phyloP scores from a whole-genome alignment of 2,888 invertebrate genomes.

The Mesorhabditis spiculigera region DNA sequence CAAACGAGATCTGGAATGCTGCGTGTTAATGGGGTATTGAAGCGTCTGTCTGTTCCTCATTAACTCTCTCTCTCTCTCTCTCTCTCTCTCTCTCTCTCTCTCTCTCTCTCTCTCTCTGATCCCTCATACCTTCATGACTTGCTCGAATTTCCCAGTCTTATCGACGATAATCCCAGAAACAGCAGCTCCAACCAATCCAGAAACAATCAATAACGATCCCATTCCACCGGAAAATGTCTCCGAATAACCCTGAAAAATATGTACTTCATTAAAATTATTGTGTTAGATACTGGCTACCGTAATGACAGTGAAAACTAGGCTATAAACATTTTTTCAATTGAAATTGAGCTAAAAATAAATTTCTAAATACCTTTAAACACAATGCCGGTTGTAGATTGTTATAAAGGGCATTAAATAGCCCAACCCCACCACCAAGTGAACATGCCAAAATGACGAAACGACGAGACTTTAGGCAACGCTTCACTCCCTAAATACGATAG shows the following conservation, averaged over 20 bases:
- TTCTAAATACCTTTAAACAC: constrained; percentile 60
- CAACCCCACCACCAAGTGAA: constrained; percentile 59
- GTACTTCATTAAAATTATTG: no score
- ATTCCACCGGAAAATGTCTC: constrained; percentile 61
- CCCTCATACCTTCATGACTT: constrained; percentile 31
- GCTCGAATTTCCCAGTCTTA: constrained; percentile 61
- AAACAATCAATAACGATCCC: constrained; percentile 61
- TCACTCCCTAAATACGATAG: constrained; percentile 22
- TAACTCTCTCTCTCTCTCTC: no score
- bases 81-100: not conserved
- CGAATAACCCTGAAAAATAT: constrained; percentile 35
- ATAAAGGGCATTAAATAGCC: constrained; percentile 62
- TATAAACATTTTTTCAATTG: constrained; percentile 11
- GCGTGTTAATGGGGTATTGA: no score
- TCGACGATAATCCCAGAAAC: constrained; percentile 61
- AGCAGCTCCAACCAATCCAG: constrained; percentile 61
- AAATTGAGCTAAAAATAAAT: constrained; percentile 12
- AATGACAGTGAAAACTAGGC: not conserved
- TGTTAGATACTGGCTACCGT: no score
- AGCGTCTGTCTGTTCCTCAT: no score
- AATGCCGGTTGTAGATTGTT: constrained; percentile 63
- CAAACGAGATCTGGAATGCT: constrained; percentile 40
- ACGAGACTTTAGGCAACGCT: constrained; percentile 26
- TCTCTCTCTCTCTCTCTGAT: not conserved
- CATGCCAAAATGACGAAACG: constrained; percentile 26